Conservation (phyloP, 2,113 vertebrate species). For the Gymnorhina tibicen region DNA sequence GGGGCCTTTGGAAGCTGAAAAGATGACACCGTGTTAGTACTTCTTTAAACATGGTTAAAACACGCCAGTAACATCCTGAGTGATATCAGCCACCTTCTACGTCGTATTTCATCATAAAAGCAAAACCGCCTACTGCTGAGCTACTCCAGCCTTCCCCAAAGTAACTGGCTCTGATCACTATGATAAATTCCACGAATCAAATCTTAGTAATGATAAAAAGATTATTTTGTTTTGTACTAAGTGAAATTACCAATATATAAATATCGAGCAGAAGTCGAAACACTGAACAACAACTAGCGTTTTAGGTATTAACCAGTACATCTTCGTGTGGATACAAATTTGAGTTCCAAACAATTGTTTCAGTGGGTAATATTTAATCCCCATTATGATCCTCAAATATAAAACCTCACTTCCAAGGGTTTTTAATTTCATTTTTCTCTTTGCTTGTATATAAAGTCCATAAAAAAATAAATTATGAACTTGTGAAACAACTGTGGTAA, state of each 20-base stretch:
- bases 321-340: background rate
- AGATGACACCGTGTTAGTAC: constrained; percentile 43
- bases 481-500: background rate
- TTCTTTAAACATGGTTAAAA: constrained; percentile 4
- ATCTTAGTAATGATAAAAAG: background rate
- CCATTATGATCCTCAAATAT: background rate
- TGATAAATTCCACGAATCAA: background rate
- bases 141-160: background rate
- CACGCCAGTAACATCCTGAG: background rate
- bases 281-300: background rate
- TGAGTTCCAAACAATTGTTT: background rate
- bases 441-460: background rate
- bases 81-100: background rate
- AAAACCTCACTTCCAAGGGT: background rate
- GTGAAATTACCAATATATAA: background rate
- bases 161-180: background rate
- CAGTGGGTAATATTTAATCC: background rate
- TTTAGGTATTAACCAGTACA: background rate
- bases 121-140: background rate
- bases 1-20: constrained; percentile 92
- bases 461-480: background rate
- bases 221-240: background rate
- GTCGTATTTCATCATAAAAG: background rate
- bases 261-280: background rate
- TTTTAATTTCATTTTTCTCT: background rate